Evolutionary conservation across 2,888 invertebrate genomes (phyloP), one percentile per base, ranked within the genome.

Genomic region (Chloroclysta siterata): DNA sequence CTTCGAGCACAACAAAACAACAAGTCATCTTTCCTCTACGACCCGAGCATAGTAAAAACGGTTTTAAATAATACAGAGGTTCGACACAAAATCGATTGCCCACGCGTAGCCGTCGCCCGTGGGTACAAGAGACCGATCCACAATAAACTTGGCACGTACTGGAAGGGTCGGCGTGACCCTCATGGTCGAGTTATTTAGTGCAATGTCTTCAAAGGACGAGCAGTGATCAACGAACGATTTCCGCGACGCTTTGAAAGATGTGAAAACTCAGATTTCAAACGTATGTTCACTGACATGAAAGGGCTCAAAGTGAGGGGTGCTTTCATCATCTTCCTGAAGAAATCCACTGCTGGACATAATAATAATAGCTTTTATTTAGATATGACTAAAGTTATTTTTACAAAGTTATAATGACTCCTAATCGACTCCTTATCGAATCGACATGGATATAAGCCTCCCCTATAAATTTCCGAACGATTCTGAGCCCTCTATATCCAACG

Each of bases 101-200:
- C 60, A 48, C 33, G 42, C 47, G 13, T 10, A 48, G 3, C 36
- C 46, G 48, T 41, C 28, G 22, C 52, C 44, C 44, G 55, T 10
- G 53, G 56, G 60, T 64, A 44, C 47, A 47, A 11, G 22, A 53
- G 57, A 61, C 44, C 60, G 29, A 57, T 47, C 29, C 28, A 57
- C 57, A 65, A 57, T 65, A 65, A 65, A 61, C 57, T 36, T 51
- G 60, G 57, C 46, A 65, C 65, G 65, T 61, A 57, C 53, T 47
- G 41, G 51, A 59, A 56, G 66, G 69, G 62, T 55, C 60, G 14
- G 62, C 44, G 52, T 48, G 53, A 47, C 65, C 58, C 65, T 57
- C 63, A 57, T 58, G 50, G 52, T 42, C 39, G 56, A 61, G 66
- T 71, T 71, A 68, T 71, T 67, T 71, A 71, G 65, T 66, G 67